Conservation (phyloP, 1,140 invertebrate species). For the Drosophila watanabei region DNA sequence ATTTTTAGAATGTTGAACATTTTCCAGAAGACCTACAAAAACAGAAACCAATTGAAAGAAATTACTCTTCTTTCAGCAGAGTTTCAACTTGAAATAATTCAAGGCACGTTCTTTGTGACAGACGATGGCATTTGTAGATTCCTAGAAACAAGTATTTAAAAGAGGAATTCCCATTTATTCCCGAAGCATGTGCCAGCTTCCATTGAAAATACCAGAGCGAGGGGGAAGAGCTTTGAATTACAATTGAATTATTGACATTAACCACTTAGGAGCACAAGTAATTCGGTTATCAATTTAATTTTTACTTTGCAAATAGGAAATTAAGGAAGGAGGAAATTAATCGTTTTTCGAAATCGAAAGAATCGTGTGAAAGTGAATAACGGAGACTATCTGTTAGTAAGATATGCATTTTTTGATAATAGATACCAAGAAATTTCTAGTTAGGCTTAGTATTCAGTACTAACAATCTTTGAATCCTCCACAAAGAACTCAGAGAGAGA, state of each 20-base stretch:
- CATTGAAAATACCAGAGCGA: not conserved
- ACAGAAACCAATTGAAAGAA: not conserved
- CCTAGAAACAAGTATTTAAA: conserved; percentile 7
- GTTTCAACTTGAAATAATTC: conserved; percentile 2
- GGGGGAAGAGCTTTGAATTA: not conserved
- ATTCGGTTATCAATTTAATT: not conserved
- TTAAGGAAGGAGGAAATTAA: no score
- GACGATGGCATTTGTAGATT: conserved; percentile 8
- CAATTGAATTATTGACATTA: not conserved
- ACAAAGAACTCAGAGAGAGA: no score
- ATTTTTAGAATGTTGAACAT: not conserved
- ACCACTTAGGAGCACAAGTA: not conserved
- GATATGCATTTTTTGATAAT: not conserved
- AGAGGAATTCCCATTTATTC: conserved; percentile 6
- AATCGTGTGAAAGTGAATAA: no score
- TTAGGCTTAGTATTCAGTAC: no score
- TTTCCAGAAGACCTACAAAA: not conserved
- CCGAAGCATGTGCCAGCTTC: not conserved
- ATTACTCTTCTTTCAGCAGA: no score
- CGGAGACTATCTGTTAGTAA: no score
- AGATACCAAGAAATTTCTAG: not conserved
- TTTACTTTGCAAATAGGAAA: not conserved
- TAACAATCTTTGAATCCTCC: not conserved
- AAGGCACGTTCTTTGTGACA: conserved; percentile 3
- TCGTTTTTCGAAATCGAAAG: no score